Percentiles rank a stretch among this genome's conserved stretches.
phyloP scores from a whole-genome alignment of 2,797 vertebrate genomes.

The Sternotherus odoratus region DNA sequence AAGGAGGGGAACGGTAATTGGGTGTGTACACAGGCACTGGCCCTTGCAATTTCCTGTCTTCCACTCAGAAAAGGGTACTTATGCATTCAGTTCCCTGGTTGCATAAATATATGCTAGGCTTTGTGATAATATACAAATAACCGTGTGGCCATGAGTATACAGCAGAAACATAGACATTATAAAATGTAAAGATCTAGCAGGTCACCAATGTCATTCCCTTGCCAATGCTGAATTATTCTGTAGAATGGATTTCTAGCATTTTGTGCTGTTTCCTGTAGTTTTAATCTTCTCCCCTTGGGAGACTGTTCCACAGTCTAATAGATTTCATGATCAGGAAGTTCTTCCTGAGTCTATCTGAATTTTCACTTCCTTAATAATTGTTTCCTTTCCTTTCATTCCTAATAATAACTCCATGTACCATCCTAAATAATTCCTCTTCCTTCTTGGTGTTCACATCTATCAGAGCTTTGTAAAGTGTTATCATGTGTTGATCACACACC shows the following conservation, averaged over 20 bases:
- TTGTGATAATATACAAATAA: background rate
- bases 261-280: slow-evolving; percentile 15
- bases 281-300: fast-evolving
- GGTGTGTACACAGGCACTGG: background rate
- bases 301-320: background rate
- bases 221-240: background rate
- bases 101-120: background rate
- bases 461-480: slow-evolving; percentile 13
- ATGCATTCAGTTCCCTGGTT: slow-evolving; percentile 47
- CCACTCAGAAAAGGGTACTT: slow-evolving; percentile 17
- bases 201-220: fast-evolving
- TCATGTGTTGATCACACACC: background rate
- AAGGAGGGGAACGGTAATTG: background rate
- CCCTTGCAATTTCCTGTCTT: background rate
- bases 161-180: background rate
- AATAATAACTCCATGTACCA: background rate
- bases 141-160: background rate
- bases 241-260: background rate
- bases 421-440: slow-evolving; percentile 15
- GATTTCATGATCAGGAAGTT: fast-evolving
- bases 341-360: background rate
- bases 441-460: slow-evolving; percentile 19
- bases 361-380: background rate
- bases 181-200: slow-evolving; percentile 2
- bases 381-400: slow-evolving; percentile 31